Evolutionary conservation across 2,113 vertebrate genomes (phyloP), one percentile per base, ranked within the genome.

Genomic region (Hemibagrus wyckioides): DNA sequence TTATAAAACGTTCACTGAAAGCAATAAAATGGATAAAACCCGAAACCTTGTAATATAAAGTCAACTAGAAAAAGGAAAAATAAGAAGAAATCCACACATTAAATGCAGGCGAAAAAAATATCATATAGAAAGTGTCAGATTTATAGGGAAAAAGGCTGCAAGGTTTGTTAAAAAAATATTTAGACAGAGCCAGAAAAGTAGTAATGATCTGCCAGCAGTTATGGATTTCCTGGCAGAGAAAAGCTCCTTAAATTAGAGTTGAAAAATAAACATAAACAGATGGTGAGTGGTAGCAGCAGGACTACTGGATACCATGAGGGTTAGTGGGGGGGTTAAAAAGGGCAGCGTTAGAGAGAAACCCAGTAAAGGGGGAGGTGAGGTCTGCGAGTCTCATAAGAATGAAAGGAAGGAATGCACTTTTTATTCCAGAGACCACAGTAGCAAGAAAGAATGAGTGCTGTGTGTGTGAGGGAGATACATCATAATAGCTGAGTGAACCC

Each of bases 321-420:
- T 75, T 76, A 36, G 91, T 85, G 89, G 87, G 86, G 73, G 90
- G 48, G 52, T 19, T 56, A 88, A 90, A 54, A 91, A 89, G 81
- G 28, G 39, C 41, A 89, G 88, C 67, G 23, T 88, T 91, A 89
- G 91, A 90, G 88, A 91, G 79, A 86, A 88, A 80, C 48, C 90
- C 89, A 75, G 84, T 44, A 80, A 76, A 86, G 86, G 85, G 84
- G 88, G 73, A 73, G 89, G 86, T 76, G 86, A 88, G 82, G 57
- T 71, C 82, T 85, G 90, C 87, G 88, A 90, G 93, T 94, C 93
- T 93, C 92, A 92, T 85, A 80, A 82, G 90, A 94, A 90, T 92
- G 90, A 90, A 86, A 67, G 89, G 75, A 80, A 93, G 93, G 94
- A 95, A 95, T 94, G 94, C 52, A 90, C 85, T 61, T 90, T 65